Evolutionary conservation across 2,888 invertebrate genomes (phyloP).

Genomic region (Sphecodes monilicornis): DNA sequence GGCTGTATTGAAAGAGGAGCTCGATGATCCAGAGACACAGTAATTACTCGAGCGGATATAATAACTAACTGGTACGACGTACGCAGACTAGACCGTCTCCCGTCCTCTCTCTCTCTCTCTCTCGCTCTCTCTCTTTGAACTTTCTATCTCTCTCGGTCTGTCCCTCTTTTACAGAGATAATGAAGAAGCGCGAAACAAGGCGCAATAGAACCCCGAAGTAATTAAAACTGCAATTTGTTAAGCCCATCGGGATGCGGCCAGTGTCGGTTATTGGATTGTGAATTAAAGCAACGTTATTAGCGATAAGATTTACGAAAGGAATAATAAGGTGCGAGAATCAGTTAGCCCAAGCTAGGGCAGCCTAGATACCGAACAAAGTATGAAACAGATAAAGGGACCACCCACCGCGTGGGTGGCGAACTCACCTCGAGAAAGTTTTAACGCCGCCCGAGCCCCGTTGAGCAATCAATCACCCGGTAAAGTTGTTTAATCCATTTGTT

Average conservation of each 20-base stretch:
- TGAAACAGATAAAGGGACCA: slow-evolving; percentile 61
- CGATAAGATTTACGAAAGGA: slow-evolving; percentile 38
- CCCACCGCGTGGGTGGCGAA: slow-evolving; percentile 73
- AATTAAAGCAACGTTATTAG: slow-evolving; percentile 30
- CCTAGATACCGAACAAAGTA: slow-evolving; percentile 49
- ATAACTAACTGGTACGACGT: slow-evolving; percentile 39
- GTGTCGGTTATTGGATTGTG: slow-evolving; percentile 26
- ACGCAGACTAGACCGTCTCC: not conserved
- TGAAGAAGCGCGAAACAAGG: slow-evolving; percentile 19
- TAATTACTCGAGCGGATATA: slow-evolving; percentile 51
- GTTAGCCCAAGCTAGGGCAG: slow-evolving; percentile 19
- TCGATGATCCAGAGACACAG: slow-evolving; percentile 40
- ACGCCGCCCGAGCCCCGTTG: slow-evolving; percentile 71
- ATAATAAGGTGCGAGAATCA: slow-evolving; percentile 34
- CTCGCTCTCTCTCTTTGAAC: not conserved
- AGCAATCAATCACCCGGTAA: slow-evolving; percentile 80
- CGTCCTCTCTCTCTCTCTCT: not conserved
- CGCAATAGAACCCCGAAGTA: slow-evolving; percentile 33
- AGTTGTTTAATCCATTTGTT: slow-evolving; percentile 80
- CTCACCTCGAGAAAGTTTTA: slow-evolving; percentile 77
- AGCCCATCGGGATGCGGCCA: slow-evolving; percentile 19
- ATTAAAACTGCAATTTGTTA: slow-evolving; percentile 45
- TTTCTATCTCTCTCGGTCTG: not conserved
- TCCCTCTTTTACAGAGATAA: not conserved
- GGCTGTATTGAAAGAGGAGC: slow-evolving; percentile 29